Evolutionary conservation across 1,140 invertebrate genomes (phyloP).

Genomic region (Heterodera carotae): DNA sequence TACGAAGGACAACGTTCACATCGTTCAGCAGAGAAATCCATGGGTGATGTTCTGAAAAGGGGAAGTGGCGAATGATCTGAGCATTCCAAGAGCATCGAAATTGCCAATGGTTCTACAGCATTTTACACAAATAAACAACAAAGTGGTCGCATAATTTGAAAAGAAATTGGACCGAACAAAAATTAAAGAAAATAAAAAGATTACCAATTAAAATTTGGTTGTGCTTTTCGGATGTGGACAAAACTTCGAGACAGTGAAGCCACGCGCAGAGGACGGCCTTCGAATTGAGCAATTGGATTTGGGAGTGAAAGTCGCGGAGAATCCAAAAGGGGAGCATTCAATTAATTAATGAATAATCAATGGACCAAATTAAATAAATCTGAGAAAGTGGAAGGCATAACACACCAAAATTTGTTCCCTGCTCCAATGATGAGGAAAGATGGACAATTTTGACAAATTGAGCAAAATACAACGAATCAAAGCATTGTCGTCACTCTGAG

Average conservation of each 20-base stretch:
- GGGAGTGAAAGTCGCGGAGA: conserved; percentile 36
- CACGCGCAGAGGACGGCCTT: conserved; percentile 28
- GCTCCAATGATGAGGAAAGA: conserved; percentile 43
- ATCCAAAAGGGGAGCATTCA: conserved; percentile 16
- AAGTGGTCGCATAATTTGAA: conserved; percentile 1
- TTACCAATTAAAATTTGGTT: conserved; percentile 20
- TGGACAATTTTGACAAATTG: conserved; percentile 42
- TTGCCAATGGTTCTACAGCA: too few species aligned
- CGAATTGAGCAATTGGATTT: conserved; percentile 27
- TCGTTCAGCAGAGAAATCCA: conserved; percentile 23
- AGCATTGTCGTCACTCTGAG: conserved; percentile 8
- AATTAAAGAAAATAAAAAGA: conserved; percentile 15
- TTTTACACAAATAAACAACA: too few species aligned
- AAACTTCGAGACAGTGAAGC: conserved; percentile 32
- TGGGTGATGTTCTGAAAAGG: conserved; percentile 1
- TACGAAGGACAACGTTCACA: conserved; percentile 16
- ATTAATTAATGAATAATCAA: conserved; percentile 5
- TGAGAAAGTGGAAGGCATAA: conserved; percentile 27
- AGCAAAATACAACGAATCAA: conserved; percentile 26
- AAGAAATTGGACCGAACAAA: neutral
- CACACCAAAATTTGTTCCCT: conserved; percentile 37
- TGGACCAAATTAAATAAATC: too few species aligned
- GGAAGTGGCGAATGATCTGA: too few species aligned
- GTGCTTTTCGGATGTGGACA: conserved; percentile 36
- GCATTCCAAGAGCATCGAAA: too few species aligned